Conservation (phyloP, 2,888 invertebrate genomes). For the Mythimna ferrago region DNA sequence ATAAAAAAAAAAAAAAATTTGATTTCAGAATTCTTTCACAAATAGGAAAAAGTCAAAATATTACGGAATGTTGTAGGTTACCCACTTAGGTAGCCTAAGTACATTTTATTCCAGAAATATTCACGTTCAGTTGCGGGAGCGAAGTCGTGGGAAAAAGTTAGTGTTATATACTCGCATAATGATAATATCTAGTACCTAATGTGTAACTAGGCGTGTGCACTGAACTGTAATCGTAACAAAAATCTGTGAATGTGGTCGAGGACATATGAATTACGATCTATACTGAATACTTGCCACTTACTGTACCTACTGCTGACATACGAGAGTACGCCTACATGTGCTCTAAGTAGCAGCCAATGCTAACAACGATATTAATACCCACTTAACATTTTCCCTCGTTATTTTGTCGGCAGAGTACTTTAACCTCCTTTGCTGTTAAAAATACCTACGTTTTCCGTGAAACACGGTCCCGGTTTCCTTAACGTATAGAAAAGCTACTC, state of each 20-base stretch:
- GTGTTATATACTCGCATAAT: background rate
- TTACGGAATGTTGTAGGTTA: background rate
- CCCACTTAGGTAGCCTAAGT: no score
- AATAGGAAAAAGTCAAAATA: background rate
- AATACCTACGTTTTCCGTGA: constrained; percentile 34
- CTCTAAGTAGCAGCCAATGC: constrained; percentile 1
- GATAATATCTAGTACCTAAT: background rate
- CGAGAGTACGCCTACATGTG: constrained; percentile 9
- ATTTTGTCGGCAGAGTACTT: constrained; percentile 7
- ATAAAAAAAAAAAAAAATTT: no score
- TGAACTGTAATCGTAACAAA: constrained; percentile 48
- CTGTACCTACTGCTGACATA: constrained; percentile 13
- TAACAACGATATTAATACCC: constrained; percentile 9
- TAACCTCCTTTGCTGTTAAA: constrained; percentile 15
- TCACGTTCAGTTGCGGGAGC: background rate
- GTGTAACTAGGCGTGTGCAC: constrained; percentile 15
- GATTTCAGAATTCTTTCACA: no score
- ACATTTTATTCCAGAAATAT: background rate
- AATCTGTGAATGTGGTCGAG: constrained; percentile 54
- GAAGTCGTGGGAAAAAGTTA: background rate
- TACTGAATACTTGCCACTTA: constrained; percentile 50
- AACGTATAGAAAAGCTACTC: constrained; percentile 50
- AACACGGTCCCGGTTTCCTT: constrained; percentile 19
- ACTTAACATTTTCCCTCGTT: constrained; percentile 18
- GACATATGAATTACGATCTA: constrained; percentile 56